These are phyloP conservation scores for Schizopygopsis malacanthus DNA, from an alignment of 2,797 vertebrate species.

Conservation along the genomic window DNA sequence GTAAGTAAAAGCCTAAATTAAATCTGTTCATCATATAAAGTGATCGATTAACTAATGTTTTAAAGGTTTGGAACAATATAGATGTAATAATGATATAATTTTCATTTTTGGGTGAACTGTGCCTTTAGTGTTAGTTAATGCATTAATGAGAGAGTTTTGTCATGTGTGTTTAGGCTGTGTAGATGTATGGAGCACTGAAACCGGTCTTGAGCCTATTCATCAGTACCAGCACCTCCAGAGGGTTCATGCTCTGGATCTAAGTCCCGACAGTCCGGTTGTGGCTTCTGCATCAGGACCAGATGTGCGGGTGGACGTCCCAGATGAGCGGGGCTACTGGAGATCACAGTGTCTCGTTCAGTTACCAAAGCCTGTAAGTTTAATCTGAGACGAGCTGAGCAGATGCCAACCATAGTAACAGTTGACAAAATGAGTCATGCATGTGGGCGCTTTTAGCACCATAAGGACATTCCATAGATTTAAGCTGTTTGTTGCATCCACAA, in stretches of 20 bases:
- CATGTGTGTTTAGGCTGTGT: constrained; percentile 78
- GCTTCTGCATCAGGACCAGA: constrained; percentile 83
- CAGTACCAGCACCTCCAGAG: constrained; percentile 84
- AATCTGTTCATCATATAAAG: no score
- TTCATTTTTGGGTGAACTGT: background rate
- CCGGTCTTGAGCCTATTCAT: constrained; percentile 84
- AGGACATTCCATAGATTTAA: background rate
- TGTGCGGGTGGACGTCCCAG: constrained; percentile 80
- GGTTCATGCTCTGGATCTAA: constrained; percentile 84
- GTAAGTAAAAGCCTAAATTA: no score
- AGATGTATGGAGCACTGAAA: constrained; percentile 89
- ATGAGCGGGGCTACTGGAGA: constrained; percentile 87
- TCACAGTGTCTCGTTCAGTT: constrained; percentile 77
- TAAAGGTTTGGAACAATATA: background rate
- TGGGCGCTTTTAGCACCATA: background rate
- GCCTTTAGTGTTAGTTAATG: background rate
- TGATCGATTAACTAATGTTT: no score
- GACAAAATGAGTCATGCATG: background rate
- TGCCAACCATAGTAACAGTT: constrained; percentile 20
- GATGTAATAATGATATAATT: no score
- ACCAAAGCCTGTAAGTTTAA: constrained; percentile 85
- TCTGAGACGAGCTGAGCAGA: background rate
- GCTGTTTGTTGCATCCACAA: background rate
- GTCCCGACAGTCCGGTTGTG: constrained; percentile 75
- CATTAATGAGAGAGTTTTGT: background rate